Conservation (phyloP, 2,888 invertebrate genomes). For the Neoascia interrupta region DNA sequence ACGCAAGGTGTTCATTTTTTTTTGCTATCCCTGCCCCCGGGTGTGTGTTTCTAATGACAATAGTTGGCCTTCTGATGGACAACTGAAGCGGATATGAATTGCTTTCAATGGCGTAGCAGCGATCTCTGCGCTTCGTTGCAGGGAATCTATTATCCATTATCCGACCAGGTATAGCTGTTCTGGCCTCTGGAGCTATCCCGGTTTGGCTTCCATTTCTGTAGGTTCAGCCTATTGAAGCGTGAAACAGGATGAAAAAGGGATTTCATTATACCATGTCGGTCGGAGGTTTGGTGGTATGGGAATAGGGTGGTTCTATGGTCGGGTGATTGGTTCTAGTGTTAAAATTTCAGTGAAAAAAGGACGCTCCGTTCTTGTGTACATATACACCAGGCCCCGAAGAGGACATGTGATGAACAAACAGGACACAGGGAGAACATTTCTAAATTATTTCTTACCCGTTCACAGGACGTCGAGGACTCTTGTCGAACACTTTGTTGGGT, state of each 20-base stretch:
- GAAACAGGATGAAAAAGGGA: slow-evolving; percentile 66
- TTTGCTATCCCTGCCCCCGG: slow-evolving; percentile 2
- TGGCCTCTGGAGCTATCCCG: slow-evolving; percentile 37
- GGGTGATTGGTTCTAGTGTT: slow-evolving; percentile 60
- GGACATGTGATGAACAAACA: slow-evolving; percentile 39
- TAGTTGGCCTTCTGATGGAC: slow-evolving; percentile 59
- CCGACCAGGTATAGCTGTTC: slow-evolving; percentile 35
- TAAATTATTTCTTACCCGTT: slow-evolving; percentile 54
- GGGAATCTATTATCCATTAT: slow-evolving; percentile 36
- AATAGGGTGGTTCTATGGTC: slow-evolving; percentile 20
- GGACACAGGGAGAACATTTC: slow-evolving; percentile 37
- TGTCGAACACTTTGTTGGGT: slow-evolving; percentile 27
- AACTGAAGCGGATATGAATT: slow-evolving; percentile 49
- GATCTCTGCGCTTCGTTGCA: slow-evolving; percentile 5
- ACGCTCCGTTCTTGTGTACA: slow-evolving; percentile 25
- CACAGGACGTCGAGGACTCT: slow-evolving; percentile 35
- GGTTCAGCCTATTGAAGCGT: slow-evolving; percentile 59
- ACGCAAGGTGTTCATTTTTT: background rate
- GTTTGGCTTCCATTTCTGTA: slow-evolving; percentile 37
- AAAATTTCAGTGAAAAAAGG: slow-evolving; percentile 29
- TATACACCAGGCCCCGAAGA: background rate
- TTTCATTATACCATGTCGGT: slow-evolving; percentile 44
- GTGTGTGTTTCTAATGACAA: slow-evolving; percentile 48
- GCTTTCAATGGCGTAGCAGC: slow-evolving; percentile 32
- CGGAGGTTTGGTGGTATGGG: background rate